phyloP scores from a whole-genome alignment of 2,888 invertebrate species.

The Coenonympha arcania region DNA sequence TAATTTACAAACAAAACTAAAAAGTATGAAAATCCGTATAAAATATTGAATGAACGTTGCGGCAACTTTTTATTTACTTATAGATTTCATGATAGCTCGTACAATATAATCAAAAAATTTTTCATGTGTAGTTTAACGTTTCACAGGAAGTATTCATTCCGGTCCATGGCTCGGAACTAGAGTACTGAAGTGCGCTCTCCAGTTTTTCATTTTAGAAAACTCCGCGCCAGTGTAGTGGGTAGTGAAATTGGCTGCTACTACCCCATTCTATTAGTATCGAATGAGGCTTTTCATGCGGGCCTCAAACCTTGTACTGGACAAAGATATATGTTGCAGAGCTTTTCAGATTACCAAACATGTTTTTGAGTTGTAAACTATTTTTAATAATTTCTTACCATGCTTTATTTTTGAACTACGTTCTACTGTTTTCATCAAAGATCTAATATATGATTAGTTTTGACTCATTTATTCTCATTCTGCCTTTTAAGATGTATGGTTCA shows the following conservation, averaged over 20 bases:
- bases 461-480: too few species aligned
- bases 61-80: background rate
- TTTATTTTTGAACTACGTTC: background rate
- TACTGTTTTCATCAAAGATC: too few species aligned
- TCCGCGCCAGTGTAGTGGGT: constrained; percentile 4
- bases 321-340: background rate
- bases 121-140: constrained; percentile 29
- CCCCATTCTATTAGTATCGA: constrained; percentile 12
- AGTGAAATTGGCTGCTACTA: constrained; percentile 9
- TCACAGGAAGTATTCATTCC: constrained; percentile 5
- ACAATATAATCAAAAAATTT: background rate
- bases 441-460: too few species aligned
- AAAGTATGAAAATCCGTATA: background rate
- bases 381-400: background rate
- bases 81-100: background rate
- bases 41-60: background rate
- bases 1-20: background rate
- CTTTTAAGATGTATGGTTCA: too few species aligned
- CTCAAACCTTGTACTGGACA: background rate
- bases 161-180: background rate
- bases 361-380: background rate
- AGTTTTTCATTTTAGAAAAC: constrained; percentile 16
- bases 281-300: constrained; percentile 5
- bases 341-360: background rate
- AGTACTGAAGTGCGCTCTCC: constrained; percentile 9